Evolutionary conservation across 2,113 vertebrate genomes (phyloP), one percentile per base, ranked within the genome.

Genomic region (Reinhardtius hippoglossoides): DNA sequence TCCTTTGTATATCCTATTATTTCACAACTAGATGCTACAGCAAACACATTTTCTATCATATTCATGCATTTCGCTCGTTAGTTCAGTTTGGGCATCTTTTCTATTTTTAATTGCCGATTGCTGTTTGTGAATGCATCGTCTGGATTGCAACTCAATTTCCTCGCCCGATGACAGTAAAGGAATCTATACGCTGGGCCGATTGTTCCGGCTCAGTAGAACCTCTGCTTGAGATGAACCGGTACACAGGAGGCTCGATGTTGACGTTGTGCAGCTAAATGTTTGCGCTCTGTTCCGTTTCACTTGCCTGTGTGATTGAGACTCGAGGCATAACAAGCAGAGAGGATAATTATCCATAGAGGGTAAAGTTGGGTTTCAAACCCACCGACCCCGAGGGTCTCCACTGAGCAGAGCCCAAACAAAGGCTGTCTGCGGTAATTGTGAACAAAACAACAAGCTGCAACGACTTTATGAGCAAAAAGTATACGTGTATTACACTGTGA

Each of bases 321-420:
- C 62, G 58, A 65, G 62, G 65, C 58, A 46, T 58, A 84, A 80
- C 46, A 65, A 71, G 61, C 61, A 57, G 50, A 80, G 73, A 40
- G 37, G 12, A 83, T 83, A 82, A 85, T 87, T 81, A 78, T 73
- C 63, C 82, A 76, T 67, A 70, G 21, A 23, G 66, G 15, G 40
- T 14, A 23, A 78, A 60, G 62, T 21, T 65, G 44, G 61, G 73
- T 56, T 74, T 83, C 37, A 80, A 80, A 71, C 69, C 46, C 68
- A 58, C 40, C 50, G 68, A 26, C 71, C 73, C 63, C 54, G 59
- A 46, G 40, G 56, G 70, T 60, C 42, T 50, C 80, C 9, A 64
- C 66, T 18, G 54, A 64, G 37, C n/a, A 23, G n/a, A 27, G 63
- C 31, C 31, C 31, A 31, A 31, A 31, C 31, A 31, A 6, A 31